Evolutionary conservation across 2,113 vertebrate species (phyloP).

Genomic region (Pristiophorus japonicus): DNA sequence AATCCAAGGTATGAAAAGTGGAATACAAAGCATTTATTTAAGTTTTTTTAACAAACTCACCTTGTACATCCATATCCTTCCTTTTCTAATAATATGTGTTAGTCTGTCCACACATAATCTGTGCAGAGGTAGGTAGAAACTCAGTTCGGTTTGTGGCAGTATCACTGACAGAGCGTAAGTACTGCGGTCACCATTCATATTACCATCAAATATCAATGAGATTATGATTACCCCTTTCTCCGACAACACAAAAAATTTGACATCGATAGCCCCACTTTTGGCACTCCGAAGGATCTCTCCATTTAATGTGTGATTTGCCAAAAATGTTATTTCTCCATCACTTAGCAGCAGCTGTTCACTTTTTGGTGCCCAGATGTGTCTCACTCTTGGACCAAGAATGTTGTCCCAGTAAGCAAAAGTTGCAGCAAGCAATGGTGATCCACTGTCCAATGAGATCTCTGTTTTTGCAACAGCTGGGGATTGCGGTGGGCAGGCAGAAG

Average conservation of each 20-base stretch:
- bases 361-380: constrained; percentile 90
- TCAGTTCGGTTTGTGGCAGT: constrained; percentile 81
- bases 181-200: constrained; percentile 93
- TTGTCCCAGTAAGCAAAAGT: constrained; percentile 99
- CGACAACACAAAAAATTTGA: constrained; percentile 93
- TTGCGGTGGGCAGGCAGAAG: constrained; percentile 81
- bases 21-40: not conserved
- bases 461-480: constrained; percentile 95
- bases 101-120: constrained; percentile 86
- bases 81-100: constrained; percentile 89
- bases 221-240: constrained; percentile 96
- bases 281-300: constrained; percentile 95
- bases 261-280: constrained; percentile 88
- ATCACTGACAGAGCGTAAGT: constrained; percentile 92
- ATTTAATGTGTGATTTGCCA: constrained; percentile 94
- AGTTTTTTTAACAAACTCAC: constrained; percentile 50
- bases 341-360: constrained; percentile 76
- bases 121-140: constrained; percentile 90
- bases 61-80: constrained; percentile 98
- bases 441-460: constrained; percentile 74
- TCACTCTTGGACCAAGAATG: constrained; percentile 88
- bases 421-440: constrained; percentile 87
- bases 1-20: not conserved
- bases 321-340: constrained; percentile 88
- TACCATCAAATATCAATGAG: constrained; percentile 93